Evolutionary conservation across 2,797 vertebrate species (phyloP).

Genomic region (Chiropotes sagulatus): DNA sequence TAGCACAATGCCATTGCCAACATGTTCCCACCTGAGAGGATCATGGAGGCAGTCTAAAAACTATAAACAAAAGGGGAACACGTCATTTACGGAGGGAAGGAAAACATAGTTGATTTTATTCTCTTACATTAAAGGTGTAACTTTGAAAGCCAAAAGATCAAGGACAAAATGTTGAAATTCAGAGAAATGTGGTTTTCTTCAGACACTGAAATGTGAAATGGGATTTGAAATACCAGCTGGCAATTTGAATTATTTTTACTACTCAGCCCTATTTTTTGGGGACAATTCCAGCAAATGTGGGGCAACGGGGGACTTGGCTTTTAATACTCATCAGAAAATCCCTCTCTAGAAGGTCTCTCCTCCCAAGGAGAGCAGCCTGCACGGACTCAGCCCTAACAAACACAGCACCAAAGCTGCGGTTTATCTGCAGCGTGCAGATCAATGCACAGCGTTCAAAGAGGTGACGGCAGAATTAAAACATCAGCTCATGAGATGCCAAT

Average conservation of each 20-base stretch:
- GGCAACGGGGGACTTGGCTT: not conserved
- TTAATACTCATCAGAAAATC: constrained; percentile 6
- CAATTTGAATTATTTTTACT: not conserved
- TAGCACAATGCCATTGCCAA: no score
- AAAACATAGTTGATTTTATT: not conserved
- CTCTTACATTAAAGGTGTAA: not conserved
- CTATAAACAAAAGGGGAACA: not conserved
- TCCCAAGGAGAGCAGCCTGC: constrained; percentile 42
- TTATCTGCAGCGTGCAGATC: not conserved
- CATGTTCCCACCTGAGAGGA: not conserved
- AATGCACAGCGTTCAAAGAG: constrained; percentile 65
- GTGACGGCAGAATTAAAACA: constrained; percentile 59
- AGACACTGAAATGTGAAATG: not conserved
- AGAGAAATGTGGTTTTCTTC: not conserved
- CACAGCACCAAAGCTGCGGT: not conserved
- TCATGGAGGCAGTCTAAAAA: not conserved
- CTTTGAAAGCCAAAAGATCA: not conserved
- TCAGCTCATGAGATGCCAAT: constrained; percentile 55
- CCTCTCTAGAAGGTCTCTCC: constrained; percentile 37
- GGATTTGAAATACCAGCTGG: not conserved
- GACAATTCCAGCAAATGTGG: not conserved
- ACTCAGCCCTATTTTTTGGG: not conserved
- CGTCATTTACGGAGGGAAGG: not conserved
- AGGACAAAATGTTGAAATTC: not conserved
- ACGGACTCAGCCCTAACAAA: constrained; percentile 51